Evolutionary conservation across 2,113 vertebrate species (phyloP).

Genomic region (Caranx melampygus): DNA sequence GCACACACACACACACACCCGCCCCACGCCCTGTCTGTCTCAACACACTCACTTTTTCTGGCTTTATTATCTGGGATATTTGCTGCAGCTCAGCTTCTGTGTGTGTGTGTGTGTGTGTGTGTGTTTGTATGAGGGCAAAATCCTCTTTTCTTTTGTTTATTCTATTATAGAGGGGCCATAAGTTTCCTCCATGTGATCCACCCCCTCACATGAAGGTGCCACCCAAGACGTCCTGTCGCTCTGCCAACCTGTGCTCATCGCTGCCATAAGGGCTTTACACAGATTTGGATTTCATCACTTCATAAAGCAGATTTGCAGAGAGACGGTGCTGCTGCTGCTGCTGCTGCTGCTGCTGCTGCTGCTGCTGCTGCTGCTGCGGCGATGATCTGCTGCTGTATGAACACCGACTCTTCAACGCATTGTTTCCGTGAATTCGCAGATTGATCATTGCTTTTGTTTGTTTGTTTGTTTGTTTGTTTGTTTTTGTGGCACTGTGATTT

Average conservation of each 20-base stretch:
- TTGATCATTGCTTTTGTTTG: not conserved
- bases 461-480: not conserved
- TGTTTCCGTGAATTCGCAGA: conserved; percentile 23
- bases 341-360: too few relatives aligned
- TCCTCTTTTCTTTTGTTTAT: not conserved
- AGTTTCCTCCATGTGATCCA: conserved; percentile 31
- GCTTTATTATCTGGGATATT: conserved; percentile 48
- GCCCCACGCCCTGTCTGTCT: conserved; percentile 32
- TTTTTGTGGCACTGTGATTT: not conserved
- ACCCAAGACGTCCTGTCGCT: conserved; percentile 46
- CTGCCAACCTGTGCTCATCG: conserved; percentile 29
- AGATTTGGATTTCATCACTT: conserved; percentile 48
- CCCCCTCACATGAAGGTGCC: conserved; percentile 35
- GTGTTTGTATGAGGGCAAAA: not conserved
- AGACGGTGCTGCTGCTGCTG: not conserved
- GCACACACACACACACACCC: conserved; percentile 13
- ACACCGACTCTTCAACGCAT: not conserved
- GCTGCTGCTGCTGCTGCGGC: not conserved
- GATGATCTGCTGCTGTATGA: conserved; percentile 17
- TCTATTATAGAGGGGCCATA: conserved; percentile 1
- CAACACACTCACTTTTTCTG: conserved; percentile 27
- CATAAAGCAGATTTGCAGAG: conserved; percentile 15
- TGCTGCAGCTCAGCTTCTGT: conserved; percentile 35
- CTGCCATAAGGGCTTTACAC: conserved; percentile 12
- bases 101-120: not conserved